These are phyloP conservation scores for Magallana nippona DNA, from an alignment of 2,888 invertebrate genomes.

Conservation along the genomic window DNA sequence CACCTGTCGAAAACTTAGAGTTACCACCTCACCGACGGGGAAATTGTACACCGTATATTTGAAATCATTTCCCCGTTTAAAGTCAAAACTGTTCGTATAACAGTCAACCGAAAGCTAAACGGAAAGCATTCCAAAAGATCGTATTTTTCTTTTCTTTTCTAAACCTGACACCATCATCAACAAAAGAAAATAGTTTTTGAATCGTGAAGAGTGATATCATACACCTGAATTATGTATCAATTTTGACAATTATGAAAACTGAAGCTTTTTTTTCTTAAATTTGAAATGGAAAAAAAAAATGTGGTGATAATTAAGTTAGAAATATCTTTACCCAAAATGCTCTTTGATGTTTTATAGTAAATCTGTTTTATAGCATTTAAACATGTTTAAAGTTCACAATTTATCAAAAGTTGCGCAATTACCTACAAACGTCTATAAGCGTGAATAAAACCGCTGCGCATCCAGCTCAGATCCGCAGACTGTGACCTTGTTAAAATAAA, in stretches of 20 bases:
- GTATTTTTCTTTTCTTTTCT: neutral
- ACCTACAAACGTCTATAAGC: neutral
- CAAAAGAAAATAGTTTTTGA: neutral
- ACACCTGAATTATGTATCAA: neutral
- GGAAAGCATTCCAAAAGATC: neutral
- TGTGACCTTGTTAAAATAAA: slow-evolving; percentile 31
- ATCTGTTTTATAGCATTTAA: slow-evolving; percentile 26
- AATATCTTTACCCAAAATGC: neutral
- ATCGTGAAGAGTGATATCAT: neutral
- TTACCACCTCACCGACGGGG: slow-evolving; percentile 1
- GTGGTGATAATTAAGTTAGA: neutral
- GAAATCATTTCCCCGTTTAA: slow-evolving; percentile 9
- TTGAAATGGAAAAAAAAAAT: neutral
- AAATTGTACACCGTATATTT: slow-evolving; percentile 1
- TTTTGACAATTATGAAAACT: neutral
- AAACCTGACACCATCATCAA: neutral
- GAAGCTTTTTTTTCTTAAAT: neutral
- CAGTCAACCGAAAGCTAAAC: neutral
- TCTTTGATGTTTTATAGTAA: slow-evolving; percentile 2
- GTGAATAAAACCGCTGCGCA: slow-evolving; percentile 13
- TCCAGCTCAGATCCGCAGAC: slow-evolving; percentile 12
- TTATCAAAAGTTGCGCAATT: slow-evolving; percentile 32
- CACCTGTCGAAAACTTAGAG: neutral
- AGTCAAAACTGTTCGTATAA: slow-evolving; percentile 4
- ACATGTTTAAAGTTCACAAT: neutral